These are phyloP conservation scores for Loripinus fragilis DNA, from an alignment of 2,888 invertebrate species.

Conservation along the genomic window DNA sequence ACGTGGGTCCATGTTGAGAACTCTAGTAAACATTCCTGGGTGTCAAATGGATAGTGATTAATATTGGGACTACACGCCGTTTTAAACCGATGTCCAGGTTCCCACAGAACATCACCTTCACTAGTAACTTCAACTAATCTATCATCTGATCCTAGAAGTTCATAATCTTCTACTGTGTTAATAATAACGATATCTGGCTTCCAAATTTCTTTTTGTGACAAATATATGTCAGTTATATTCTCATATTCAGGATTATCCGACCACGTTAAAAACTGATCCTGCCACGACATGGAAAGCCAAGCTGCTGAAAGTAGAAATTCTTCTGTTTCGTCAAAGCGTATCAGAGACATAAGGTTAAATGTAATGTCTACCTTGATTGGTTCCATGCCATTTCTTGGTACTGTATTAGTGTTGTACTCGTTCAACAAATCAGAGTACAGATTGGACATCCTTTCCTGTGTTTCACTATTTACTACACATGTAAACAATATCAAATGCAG, in stretches of 20 bases:
- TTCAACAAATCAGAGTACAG: not conserved
- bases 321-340: not conserved
- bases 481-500: too few relatives aligned
- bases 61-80: not conserved
- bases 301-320: not conserved
- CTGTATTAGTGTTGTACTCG: not conserved
- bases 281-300: not conserved
- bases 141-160: not conserved
- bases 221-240: not conserved
- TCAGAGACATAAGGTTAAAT: not conserved
- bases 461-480: too few relatives aligned
- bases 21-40: not conserved
- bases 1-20: not conserved
- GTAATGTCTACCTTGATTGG: not conserved
- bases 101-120: constrained; percentile 4
- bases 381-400: not conserved
- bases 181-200: not conserved
- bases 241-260: not conserved
- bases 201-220: not conserved
- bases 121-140: not conserved
- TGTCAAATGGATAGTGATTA: not conserved
- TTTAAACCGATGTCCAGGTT: not conserved
- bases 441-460: too few relatives aligned
- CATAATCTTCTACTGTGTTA: not conserved
- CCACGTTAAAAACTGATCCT: not conserved